phyloP scores from a whole-genome alignment of 2,113 vertebrate species.

The Myotis davidii region DNA sequence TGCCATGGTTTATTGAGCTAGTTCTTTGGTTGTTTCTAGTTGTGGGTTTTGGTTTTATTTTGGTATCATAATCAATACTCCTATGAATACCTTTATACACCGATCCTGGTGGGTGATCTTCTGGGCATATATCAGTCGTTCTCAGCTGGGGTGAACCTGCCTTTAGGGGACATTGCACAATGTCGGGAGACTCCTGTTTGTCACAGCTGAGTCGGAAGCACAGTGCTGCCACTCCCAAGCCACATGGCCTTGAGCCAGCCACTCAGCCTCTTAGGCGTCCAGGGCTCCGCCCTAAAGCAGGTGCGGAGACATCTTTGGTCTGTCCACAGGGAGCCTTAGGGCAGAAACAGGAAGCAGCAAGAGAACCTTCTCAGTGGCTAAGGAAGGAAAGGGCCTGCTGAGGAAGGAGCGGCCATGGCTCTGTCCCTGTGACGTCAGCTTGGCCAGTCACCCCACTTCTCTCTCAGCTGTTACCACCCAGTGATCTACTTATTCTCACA shows the following conservation, averaged over 20 bases:
- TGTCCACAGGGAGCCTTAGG: not conserved
- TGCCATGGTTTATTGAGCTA: not conserved
- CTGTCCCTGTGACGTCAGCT: accelerated
- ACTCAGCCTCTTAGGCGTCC: not conserved
- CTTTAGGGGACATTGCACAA: not conserved
- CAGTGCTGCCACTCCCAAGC: not conserved
- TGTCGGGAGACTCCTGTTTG: not conserved
- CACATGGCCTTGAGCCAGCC: not conserved
- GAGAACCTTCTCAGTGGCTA: not conserved
- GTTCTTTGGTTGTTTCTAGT: not conserved
- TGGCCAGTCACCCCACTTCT: too few species aligned
- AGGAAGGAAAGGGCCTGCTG: not conserved
- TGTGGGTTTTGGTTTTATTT: not conserved
- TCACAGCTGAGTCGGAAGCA: not conserved
- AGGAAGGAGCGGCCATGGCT: not conserved
- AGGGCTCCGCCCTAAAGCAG: not conserved
- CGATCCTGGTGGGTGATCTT: not conserved
- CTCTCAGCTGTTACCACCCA: not conserved
- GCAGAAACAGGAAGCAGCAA: not conserved
- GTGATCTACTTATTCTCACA: not conserved
- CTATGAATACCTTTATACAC: accelerated
- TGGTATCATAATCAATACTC: not conserved
- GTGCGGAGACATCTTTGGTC: not conserved
- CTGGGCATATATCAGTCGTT: not conserved
- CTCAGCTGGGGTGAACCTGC: not conserved